A percentile compares a stretch with the other conserved stretches of the same genome.
These are phyloP conservation scores for Salminus brasiliensis DNA, from an alignment of 2,113 vertebrate species.

Conservation along the genomic window DNA sequence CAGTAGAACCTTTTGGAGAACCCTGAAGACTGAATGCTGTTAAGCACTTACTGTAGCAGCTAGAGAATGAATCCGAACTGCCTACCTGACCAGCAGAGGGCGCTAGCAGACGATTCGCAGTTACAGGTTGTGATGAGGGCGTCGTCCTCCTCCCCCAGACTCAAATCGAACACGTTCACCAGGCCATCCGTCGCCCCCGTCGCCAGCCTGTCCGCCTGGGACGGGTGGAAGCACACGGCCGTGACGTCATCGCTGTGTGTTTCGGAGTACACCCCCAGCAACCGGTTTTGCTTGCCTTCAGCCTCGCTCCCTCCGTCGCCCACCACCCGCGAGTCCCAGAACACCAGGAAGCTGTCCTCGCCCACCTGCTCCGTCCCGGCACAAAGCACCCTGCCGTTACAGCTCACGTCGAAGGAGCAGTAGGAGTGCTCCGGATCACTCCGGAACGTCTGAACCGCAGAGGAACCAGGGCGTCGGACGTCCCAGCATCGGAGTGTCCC, in stretches of 20 bases:
- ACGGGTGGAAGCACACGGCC: constrained; percentile 88
- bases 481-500: constrained; percentile 87
- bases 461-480: constrained; percentile 66
- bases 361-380: constrained; percentile 87
- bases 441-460: constrained; percentile 74
- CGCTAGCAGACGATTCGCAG: constrained; percentile 83
- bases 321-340: constrained; percentile 87
- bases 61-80: neutral
- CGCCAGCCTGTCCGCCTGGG: constrained; percentile 76
- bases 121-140: constrained; percentile 89
- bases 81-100: constrained; percentile 84
- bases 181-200: constrained; percentile 90
- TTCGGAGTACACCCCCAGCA: constrained; percentile 90
- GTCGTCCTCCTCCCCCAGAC: constrained; percentile 83
- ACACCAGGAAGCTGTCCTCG: constrained; percentile 85
- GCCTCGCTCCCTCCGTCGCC: constrained; percentile 30
- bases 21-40: too few relatives aligned
- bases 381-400: constrained; percentile 81
- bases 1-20: too few relatives aligned
- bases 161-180: constrained; percentile 92
- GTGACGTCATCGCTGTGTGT: constrained; percentile 95
- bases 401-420: constrained; percentile 87
- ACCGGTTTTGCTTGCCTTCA: constrained; percentile 1
- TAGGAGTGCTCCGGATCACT: constrained; percentile 80
- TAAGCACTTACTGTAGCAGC: neutral